These are phyloP conservation scores for Neolamprologus ventralis DNA, from an alignment of 2,113 vertebrate genomes.

Conservation along the genomic window DNA sequence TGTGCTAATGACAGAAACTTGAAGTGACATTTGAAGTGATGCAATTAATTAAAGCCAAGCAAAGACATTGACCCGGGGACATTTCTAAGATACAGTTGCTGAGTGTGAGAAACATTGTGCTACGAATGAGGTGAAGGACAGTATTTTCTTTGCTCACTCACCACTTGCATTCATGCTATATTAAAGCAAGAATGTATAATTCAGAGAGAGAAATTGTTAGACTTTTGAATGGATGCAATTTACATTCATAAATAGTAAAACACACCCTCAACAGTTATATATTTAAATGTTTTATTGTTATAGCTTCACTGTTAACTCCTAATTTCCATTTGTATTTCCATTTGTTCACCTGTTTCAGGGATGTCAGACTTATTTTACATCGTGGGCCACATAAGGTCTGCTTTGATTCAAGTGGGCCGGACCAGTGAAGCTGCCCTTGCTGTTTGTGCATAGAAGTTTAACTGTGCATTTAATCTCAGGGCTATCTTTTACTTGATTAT, in stretches of 20 bases:
- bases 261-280: neutral
- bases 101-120: neutral
- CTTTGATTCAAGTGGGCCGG: neutral
- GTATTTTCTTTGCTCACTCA: neutral
- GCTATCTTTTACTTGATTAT: neutral
- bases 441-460: neutral
- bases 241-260: neutral
- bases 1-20: conserved; percentile 7
- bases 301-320: neutral
- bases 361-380: neutral
- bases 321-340: neutral
- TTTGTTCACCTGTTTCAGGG: neutral
- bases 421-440: neutral
- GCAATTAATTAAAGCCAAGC: conserved; percentile 15
- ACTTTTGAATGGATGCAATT: neutral
- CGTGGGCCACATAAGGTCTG: neutral
- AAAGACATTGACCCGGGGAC: neutral
- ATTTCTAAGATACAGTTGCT: neutral
- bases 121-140: neutral
- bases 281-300: neutral
- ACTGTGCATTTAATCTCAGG: neutral
- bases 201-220: neutral
- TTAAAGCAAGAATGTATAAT: neutral
- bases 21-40: conserved; percentile 29
- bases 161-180: neutral